A percentile compares a stretch with the other conserved stretches of the same genome.
Conservation (phyloP, 2,797 vertebrate species). For the Kryptolebias ocellatus region DNA sequence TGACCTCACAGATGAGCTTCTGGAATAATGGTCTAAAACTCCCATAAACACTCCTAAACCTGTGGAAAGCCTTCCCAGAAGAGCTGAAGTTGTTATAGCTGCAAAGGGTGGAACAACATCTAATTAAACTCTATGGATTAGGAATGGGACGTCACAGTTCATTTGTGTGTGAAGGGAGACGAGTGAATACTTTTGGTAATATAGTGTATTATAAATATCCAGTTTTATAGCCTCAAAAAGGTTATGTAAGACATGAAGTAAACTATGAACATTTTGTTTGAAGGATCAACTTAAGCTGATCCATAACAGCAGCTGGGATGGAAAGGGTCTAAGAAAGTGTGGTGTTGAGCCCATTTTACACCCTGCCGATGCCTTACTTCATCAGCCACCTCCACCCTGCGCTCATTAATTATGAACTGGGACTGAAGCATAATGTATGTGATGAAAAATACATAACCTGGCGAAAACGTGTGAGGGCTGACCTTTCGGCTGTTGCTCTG, state of each 20-base stretch:
- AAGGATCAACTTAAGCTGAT: slow-evolving; percentile 48
- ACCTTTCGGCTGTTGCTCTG: slow-evolving; percentile 55
- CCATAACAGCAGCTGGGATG: slow-evolving; percentile 26
- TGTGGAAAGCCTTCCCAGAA: too few species aligned
- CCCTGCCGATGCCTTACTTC: slow-evolving; percentile 50
- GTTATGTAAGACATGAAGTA: neutral
- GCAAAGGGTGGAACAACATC: too few species aligned
- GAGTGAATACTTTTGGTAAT: too few species aligned
- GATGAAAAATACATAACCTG: slow-evolving; percentile 72
- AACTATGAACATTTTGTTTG: neutral
- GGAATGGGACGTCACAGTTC: too few species aligned
- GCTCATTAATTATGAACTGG: slow-evolving; percentile 65
- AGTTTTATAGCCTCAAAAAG: neutral
- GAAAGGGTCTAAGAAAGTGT: slow-evolving; percentile 42
- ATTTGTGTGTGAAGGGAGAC: too few species aligned
- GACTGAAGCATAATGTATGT: slow-evolving; percentile 70
- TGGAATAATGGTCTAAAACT: too few species aligned
- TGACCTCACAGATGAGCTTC: too few species aligned
- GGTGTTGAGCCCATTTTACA: slow-evolving; percentile 26
- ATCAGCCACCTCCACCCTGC: slow-evolving; percentile 15
- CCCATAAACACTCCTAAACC: too few species aligned
- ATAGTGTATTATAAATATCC: neutral
- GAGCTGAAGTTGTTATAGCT: too few species aligned
- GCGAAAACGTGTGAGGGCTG: slow-evolving; percentile 56
- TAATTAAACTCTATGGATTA: too few species aligned